Conservation (phyloP, 2,113 vertebrate species). For the Pristiophorus japonicus region DNA sequence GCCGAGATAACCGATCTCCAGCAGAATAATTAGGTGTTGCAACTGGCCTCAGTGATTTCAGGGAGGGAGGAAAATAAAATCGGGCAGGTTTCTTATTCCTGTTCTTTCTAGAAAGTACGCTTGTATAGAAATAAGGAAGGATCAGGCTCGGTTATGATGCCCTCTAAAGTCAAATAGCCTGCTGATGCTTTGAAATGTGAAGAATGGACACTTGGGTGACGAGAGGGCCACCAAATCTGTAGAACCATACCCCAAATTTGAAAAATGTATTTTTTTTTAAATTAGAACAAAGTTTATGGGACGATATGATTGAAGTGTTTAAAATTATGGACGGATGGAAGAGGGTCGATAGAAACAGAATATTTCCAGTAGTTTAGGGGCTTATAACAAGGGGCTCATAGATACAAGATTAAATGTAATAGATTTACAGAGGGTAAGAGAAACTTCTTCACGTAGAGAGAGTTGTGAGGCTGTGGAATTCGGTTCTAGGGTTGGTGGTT, state of each 20-base stretch:
- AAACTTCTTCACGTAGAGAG: too few relatives aligned
- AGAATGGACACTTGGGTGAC: background rate
- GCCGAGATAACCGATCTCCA: too few relatives aligned
- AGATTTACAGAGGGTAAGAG: too few relatives aligned
- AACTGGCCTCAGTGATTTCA: too few relatives aligned
- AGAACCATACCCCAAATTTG: background rate
- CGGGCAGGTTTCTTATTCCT: too few relatives aligned
- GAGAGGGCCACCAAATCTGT: background rate
- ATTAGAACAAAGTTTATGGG: background rate
- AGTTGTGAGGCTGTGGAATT: too few relatives aligned
- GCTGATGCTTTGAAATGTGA: background rate
- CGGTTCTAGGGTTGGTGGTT: background rate
- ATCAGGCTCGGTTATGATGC: background rate
- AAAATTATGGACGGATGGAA: background rate
- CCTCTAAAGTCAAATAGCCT: background rate
- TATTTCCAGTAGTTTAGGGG: too few relatives aligned
- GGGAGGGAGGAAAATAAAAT: background rate
- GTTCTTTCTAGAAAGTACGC: too few relatives aligned
- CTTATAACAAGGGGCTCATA: too few relatives aligned
- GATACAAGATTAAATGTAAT: too few relatives aligned
- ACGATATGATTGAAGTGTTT: background rate
- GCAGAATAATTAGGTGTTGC: too few relatives aligned
- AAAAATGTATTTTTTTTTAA: background rate
- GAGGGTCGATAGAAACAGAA: too few relatives aligned
- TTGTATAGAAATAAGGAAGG: background rate